A percentile compares a stretch with the other conserved stretches of the same genome.
These are phyloP conservation scores for Miniopterus natalensis DNA, from an alignment of 2,113 vertebrate genomes.

Conservation along the genomic window DNA sequence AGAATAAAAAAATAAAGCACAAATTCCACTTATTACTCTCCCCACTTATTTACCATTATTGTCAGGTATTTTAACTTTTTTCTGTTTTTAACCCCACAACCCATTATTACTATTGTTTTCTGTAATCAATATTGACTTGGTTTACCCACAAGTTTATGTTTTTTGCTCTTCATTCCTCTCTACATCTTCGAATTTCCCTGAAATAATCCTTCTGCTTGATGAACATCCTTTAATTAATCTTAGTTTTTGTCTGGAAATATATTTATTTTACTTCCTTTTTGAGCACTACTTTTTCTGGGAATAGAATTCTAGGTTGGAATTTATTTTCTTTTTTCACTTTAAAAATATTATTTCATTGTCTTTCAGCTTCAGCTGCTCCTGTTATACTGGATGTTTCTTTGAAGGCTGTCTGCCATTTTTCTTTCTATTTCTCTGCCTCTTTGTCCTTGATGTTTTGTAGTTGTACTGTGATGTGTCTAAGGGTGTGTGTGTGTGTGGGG, in stretches of 20 bases:
- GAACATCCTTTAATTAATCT: not conserved
- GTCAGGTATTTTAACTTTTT: constrained; percentile 20
- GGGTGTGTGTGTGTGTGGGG: not conserved
- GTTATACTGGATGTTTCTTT: not conserved
- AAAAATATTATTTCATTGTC: not conserved
- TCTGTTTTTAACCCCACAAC: not conserved
- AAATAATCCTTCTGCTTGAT: not conserved
- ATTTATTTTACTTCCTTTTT: not conserved
- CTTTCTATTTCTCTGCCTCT: not conserved
- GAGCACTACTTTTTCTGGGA: not conserved
- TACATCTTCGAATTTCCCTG: not conserved
- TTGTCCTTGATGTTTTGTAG: not conserved
- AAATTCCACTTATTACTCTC: not conserved
- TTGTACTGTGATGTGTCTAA: not conserved
- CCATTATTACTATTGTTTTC: not conserved
- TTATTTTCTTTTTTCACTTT: not conserved
- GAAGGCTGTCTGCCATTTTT: not conserved
- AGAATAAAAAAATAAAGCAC: not conserved
- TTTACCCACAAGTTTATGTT: not conserved
- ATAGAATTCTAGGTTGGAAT: constrained; percentile 6
- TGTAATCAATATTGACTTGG: not conserved
- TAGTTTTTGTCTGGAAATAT: not conserved
- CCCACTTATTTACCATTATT: not conserved
- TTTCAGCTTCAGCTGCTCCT: not conserved
- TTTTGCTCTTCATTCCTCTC: not conserved